Percentiles rank a stretch among this genome's conserved stretches.
These are phyloP conservation scores for Paralichthys olivaceus DNA, from an alignment of 2,113 vertebrate species.

Conservation along the genomic window DNA sequence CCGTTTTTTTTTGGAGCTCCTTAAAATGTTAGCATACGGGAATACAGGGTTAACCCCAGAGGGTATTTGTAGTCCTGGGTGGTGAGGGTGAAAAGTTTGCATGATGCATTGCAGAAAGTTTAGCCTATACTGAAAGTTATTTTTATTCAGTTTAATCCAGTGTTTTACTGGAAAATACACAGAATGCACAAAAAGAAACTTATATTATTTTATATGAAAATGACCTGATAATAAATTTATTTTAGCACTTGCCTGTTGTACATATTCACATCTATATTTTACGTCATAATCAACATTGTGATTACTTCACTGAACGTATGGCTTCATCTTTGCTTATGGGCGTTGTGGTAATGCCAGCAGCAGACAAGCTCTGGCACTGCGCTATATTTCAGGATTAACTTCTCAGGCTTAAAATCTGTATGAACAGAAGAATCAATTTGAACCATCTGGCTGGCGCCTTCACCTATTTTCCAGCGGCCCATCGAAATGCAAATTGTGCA, in stretches of 20 bases:
- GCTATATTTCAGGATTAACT: conserved; percentile 44
- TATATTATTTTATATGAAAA: neutral
- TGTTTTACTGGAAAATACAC: neutral
- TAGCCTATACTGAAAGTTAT: neutral
- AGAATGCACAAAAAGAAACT: neutral
- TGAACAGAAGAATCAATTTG: conserved; percentile 57
- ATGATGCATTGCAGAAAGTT: conserved; percentile 1
- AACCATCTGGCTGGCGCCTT: conserved; percentile 71
- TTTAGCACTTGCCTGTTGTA: neutral
- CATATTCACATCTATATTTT: conserved; percentile 26
- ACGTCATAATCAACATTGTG: conserved; percentile 42
- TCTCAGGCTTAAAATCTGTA: conserved; percentile 56
- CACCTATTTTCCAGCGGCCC: conserved; percentile 60
- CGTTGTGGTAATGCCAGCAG: conserved; percentile 34
- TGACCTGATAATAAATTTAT: neutral
- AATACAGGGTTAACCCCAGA: conserved; percentile 34
- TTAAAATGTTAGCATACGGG: conserved; percentile 50
- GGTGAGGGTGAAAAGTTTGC: conserved; percentile 18
- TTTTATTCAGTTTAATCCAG: neutral
- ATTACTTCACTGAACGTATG: conserved; percentile 41
- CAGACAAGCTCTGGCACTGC: conserved; percentile 53
- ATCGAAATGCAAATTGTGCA: conserved; percentile 64
- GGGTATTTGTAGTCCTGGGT: conserved; percentile 24
- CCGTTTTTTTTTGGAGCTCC: conserved; percentile 36
- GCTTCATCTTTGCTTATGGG: conserved; percentile 40